Evolutionary conservation across 2,888 invertebrate species (phyloP), one percentile per base, ranked within the genome.

Genomic region (Drosophila borborema): DNA sequence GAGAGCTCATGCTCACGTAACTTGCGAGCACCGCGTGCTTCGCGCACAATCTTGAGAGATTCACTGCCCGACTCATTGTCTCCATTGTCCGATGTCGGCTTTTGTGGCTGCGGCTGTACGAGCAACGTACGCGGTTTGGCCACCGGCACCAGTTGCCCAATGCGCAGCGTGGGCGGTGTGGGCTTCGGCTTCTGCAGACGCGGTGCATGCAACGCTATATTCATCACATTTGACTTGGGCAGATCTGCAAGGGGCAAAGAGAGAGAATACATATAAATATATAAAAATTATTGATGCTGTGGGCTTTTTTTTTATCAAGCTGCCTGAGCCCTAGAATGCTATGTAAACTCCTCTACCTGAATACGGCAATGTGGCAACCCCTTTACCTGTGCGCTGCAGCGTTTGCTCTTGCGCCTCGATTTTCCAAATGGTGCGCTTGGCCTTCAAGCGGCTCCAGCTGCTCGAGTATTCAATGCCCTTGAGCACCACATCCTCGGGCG

Each of bases 1-100:
- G 94, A 94, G 54, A 95, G 92, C 83, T 95, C 95, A 74, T 94
- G 95, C 51, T 94, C 94, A 70, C 94, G 93, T 48, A 95, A 92
- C 90, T 94, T 94, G 76, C 95, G 91, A 55, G 93, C 92, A 18
- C 93, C 93, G 18, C 93, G 93, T 40, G 92, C 91, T 67, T 92
- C 93, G 72, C 91, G 91, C 28, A 92, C 86, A 55, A 92, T 92
- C 70, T 92, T 92, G 1, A 93, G 60, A 7, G 92, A 86, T 34
- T 91, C 91, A 55, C 73, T 77, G 65, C 75, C 61, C 10, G 81
- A 76, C 9, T 86, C 90, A 1, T 82, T 83, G 3, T 41, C 41
- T n/a, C 65, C 77, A n/a, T 70, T 76, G 28, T 81, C 84, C 16
- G 70, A 49, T 41, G 41, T 40, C 36, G 82, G 53, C 14, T 8